A percentile compares a stretch with the other conserved stretches of the same genome.
These are phyloP conservation scores for Theretra japonica DNA, from an alignment of 2,888 invertebrate genomes.

Conservation along the genomic window DNA sequence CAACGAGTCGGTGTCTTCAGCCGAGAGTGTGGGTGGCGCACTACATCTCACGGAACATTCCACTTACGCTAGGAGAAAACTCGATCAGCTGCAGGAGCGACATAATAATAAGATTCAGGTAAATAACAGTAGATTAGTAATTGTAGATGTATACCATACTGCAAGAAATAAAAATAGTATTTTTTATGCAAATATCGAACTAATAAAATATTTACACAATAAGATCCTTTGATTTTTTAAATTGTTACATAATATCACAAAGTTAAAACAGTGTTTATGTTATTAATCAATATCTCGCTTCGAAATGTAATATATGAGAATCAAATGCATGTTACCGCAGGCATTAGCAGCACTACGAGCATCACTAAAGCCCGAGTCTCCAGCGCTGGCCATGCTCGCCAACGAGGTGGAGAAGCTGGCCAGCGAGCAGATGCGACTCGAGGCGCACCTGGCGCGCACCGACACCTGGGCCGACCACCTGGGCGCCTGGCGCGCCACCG, in stretches of 20 bases:
- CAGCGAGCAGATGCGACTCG: slow-evolving; percentile 91
- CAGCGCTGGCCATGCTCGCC: slow-evolving; percentile 90
- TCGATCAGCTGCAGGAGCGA: slow-evolving; percentile 93
- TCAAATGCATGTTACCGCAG: slow-evolving; percentile 45
- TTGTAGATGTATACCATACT: too few species aligned
- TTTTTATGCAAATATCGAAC: too few species aligned
- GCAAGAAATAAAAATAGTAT: too few species aligned
- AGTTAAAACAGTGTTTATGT: too few species aligned
- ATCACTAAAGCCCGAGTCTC: slow-evolving; percentile 93
- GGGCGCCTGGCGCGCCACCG: slow-evolving; percentile 93
- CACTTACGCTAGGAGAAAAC: slow-evolving; percentile 91
- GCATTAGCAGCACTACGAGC: slow-evolving; percentile 92
- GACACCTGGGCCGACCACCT: slow-evolving; percentile 96
- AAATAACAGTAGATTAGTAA: slow-evolving; percentile 14
- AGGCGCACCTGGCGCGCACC: slow-evolving; percentile 93
- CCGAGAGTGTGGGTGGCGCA: slow-evolving; percentile 73
- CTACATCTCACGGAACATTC: slow-evolving; percentile 92
- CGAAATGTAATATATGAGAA: too few species aligned
- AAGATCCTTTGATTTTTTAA: too few species aligned
- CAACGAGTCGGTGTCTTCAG: slow-evolving; percentile 81
- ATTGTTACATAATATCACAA: too few species aligned
- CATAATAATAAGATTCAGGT: slow-evolving; percentile 92
- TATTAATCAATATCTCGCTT: too few species aligned
- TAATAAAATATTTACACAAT: too few species aligned
- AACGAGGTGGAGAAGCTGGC: slow-evolving; percentile 93